Evolutionary conservation across 2,113 vertebrate species (phyloP).

Genomic region (Ploceus nigricollis): DNA sequence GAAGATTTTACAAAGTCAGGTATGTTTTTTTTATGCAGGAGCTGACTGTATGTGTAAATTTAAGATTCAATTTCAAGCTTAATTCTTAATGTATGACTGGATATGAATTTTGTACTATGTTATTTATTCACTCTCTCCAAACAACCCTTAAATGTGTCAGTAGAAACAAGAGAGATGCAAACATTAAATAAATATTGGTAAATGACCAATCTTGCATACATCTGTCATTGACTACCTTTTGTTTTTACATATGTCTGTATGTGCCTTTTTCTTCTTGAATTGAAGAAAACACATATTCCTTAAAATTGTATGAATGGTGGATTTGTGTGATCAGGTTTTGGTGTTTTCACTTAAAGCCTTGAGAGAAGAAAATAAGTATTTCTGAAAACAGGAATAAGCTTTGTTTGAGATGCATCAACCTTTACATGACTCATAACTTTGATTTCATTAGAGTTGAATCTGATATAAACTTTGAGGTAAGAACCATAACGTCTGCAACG

Average conservation of each 20-base stretch:
- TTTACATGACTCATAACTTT: background rate
- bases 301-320: background rate
- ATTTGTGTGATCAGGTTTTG: background rate
- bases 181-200: background rate
- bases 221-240: background rate
- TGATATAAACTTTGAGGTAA: background rate
- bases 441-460: background rate
- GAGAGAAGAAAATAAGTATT: background rate
- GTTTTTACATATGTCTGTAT: background rate
- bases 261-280: background rate
- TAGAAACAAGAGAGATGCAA: background rate
- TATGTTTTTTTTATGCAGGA: background rate
- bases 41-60: background rate
- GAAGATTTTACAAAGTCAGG: background rate
- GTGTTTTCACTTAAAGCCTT: background rate
- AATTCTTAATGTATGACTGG: background rate
- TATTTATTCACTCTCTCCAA: background rate
- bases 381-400: background rate
- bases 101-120: accelerated
- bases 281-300: background rate
- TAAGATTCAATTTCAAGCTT: background rate
- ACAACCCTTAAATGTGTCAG: background rate
- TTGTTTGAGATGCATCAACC: background rate
- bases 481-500: background rate
- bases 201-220: background rate